These are phyloP conservation scores for Escarpia spicata DNA, from an alignment of 2,888 invertebrate genomes.

Conservation along the genomic window DNA sequence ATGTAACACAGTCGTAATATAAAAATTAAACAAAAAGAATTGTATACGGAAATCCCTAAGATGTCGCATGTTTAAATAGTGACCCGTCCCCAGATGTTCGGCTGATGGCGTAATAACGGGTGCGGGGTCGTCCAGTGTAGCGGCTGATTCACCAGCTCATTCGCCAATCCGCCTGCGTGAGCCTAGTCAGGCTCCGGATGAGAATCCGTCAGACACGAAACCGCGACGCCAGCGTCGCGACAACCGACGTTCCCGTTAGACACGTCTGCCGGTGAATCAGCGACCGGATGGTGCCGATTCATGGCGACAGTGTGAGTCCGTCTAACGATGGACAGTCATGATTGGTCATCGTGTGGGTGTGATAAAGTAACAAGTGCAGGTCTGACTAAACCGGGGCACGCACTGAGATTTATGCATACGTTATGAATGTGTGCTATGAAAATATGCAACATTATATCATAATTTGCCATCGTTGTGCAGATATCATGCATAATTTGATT, in stretches of 20 bases:
- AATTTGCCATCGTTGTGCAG: no score
- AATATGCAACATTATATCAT: no score
- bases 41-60: neutral
- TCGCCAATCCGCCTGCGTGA: neutral
- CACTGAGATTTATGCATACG: neutral
- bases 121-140: conserved; percentile 9
- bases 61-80: neutral
- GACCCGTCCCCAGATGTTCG: neutral
- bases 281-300: neutral
- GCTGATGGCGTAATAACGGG: conserved; percentile 16
- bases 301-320: neutral
- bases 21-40: neutral
- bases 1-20: neutral
- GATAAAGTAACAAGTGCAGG: neutral
- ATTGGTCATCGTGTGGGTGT: neutral
- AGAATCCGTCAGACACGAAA: neutral
- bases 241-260: neutral
- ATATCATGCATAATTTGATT: no score
- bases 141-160: neutral
- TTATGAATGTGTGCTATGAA: neutral
- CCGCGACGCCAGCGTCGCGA: neutral
- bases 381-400: neutral
- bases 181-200: neutral
- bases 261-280: neutral
- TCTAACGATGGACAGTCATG: neutral